Base-by-base conservation (phyloP, 2,113 vertebrate species). In the Thunnus thynnus region DNA sequence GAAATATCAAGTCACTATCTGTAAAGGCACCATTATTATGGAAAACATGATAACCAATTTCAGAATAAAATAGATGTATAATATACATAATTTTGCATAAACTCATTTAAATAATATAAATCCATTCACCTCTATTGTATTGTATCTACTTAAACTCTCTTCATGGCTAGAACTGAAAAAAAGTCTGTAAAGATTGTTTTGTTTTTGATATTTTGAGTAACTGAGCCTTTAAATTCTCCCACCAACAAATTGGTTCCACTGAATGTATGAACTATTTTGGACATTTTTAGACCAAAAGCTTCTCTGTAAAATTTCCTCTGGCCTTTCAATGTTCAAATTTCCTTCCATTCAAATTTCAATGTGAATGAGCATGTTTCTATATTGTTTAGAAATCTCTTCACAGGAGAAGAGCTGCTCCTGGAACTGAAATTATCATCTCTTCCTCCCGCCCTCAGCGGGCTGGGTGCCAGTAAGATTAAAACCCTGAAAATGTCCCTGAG, bases 401-500 rank as follows among this genome's bases (percentile, higher is more conserved):
- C 50, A 44, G 10, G 13, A 46, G 32, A 1, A 27, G 27, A 56
- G 25, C 22, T 46, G 30, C 46, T 65, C 27, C 54, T 62, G 51
- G 16, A 61, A 54, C 25, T 65, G 60, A 65, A 52, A 66, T 84
- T 55, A 67, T 75, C 36, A 0, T 20, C 13, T 63, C 32, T 46
- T 44, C 11, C 27, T 56, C 12, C 11, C 20, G 9, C 52, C 48
- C 32, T 20, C 13, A 46, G 48, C 3, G 50, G 30, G 1, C 0
- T 3, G 50, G 22, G 13, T 76, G 36, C 44, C 62, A 85, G 52
- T 1, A 0, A 83, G 73, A 88, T 83, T 83, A 65, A 85, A 87
- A 78, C 57, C 79, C 65, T 67, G 79, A 62, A 83, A 89, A 87
- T 84, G 63, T 86, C 68, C 80, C 75, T 82, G 76, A 85, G 65